Evolutionary conservation across 2,797 vertebrate species (phyloP), one percentile per base, ranked within the genome.

Genomic region (Toxotes lorentzi): DNA sequence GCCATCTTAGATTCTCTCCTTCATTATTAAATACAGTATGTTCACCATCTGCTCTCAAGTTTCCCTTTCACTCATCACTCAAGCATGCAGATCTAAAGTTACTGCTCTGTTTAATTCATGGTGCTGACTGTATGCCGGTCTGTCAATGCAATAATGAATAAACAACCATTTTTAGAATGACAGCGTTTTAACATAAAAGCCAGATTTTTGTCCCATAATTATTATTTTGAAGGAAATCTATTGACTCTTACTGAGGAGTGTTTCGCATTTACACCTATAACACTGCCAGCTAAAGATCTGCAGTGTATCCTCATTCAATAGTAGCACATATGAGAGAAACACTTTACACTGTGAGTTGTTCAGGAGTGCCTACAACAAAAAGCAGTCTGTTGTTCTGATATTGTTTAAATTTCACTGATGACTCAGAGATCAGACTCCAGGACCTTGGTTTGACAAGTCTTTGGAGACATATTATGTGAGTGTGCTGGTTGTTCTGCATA

Each of bases 61-160:
- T 94, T 83, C 87, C 88, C 81, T 92, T 90, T 92, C 91, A 87
- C 85, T 91, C 78, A 77, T 81, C 86, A 73, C 74, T 77, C 62
- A 67, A 67, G 41, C 75, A 60, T 69, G 53, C 59, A 74, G 19
- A 48, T 85, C 82, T 92, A 86, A 88, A 75, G 89, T 91, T 91
- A 88, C 91, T 67, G 81, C 83, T 90, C 84, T 90, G 79, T 86
- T 93, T 90, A 91, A 93, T 92, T 92, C 50, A 92, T 91, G 72
- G 77, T 84, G 78, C 73, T 88, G 57, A 82, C 82, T 89, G 17
- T 64, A 70, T 79, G 38, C 51, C 68, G 53, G 48, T 50, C 51
- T 70, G 43, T 69, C 23, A 50, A 12, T 80, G 70, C 64, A 71
- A 40, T 56, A 50, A 79, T 34, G 4, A 85, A 60, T 62, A 51